Evolutionary conservation across 2,888 invertebrate genomes (phyloP), one percentile per base, ranked within the genome.

Genomic region (Philopedon plagiatum): DNA sequence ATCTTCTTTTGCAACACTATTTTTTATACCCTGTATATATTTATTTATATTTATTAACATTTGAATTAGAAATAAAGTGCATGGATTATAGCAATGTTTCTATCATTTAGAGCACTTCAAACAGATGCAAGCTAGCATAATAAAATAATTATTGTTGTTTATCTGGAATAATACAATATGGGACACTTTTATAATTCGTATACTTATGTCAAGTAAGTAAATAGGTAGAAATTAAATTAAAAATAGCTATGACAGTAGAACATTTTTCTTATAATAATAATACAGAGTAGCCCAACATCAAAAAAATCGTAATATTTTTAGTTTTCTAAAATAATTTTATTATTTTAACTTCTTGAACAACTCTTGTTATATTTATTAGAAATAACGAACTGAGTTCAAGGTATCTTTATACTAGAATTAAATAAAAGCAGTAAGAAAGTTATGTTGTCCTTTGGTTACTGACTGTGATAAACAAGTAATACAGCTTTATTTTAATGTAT

Each of bases 401-500:
- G 51, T 18, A 13, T 13, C 15, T 18, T n/a, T 54, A 54, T 32
- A 15, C 29, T 29, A 54, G 51, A 29, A 54, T 8, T 29, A 11
- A 54, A 54, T 29, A 54, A n/a, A 54, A 29, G 51, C 29, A 29
- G n/a, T 54, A 29, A 15, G 26, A 49, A 15, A 54, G 51, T 54
- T 51, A 51, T 15, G 51, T 13, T 54, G 51, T 54, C 51, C 51
- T 54, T 32, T 26, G 23, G 51, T 18, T 54, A 23, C 49, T 49
- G 26, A n/a, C 37, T 37, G 15, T 15, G 13, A 39, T 51, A 51
- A 26, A 54, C 49, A 49, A 49, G 26, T 49, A 49, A 49, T 26
- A 26, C 49, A 49, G 26, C 49, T 26, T 49, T 49, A 13, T 26
- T 49, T 49, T 54, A 54, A 15, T 29, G 29, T 18, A 54, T 54